Conservation (phyloP, 2,888 invertebrate species). For the Automeris io region DNA sequence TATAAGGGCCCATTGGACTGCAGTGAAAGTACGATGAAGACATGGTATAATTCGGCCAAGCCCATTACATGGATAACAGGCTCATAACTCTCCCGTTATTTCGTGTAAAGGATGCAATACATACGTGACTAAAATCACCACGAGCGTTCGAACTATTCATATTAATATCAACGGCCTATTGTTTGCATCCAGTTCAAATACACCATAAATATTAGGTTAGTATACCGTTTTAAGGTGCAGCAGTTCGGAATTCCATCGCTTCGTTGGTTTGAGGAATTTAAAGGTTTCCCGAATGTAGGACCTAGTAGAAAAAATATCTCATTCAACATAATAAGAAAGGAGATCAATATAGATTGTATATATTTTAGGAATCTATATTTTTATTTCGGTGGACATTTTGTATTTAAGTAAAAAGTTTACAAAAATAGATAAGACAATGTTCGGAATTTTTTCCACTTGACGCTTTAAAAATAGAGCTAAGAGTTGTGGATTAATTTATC, state of each 20-base stretch:
- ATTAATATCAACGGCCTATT: constrained; percentile 37
- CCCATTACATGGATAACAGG: constrained; percentile 28
- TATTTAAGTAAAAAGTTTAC: no score
- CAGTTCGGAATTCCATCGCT: constrained; percentile 21
- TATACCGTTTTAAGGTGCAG: constrained; percentile 52
- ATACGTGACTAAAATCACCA: constrained; percentile 47
- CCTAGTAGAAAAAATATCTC: no score
- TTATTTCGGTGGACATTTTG: no score
- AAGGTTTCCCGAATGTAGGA: not conserved
- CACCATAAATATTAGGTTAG: constrained; percentile 39
- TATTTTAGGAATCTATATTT: no score
- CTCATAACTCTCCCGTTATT: constrained; percentile 49
- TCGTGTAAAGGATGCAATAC: constrained; percentile 50
- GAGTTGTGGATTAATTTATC: no score
- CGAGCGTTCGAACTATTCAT: constrained; percentile 31
- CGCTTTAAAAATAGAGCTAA: no score
- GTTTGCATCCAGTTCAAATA: constrained; percentile 39
- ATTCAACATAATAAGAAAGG: no score
- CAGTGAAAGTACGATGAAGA: constrained; percentile 42
- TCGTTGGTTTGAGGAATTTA: not conserved
- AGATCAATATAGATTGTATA: no score
- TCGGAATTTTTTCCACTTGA: no score
- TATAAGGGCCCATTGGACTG: constrained; percentile 26
- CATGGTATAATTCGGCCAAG: constrained; percentile 32
- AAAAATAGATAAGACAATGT: no score